Percentiles rank a stretch among this genome's conserved stretches.
Evolutionary conservation across 2,113 vertebrate species (phyloP).

Genomic region (Chascanopsetta lugubris): DNA sequence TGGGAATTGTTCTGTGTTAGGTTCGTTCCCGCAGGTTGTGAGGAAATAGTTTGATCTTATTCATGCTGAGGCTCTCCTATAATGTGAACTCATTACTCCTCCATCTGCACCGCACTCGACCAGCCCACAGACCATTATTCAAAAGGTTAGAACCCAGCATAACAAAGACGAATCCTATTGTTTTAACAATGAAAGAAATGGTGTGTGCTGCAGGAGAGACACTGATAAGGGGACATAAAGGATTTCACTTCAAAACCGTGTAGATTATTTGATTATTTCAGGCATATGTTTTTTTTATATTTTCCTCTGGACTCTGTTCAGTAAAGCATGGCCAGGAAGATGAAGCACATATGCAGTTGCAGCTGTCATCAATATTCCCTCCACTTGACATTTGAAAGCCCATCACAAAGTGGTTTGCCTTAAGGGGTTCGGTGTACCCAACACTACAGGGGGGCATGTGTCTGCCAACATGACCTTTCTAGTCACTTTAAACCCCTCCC

Average conservation of each 20-base stretch:
- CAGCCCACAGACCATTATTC: slow-evolving; percentile 42
- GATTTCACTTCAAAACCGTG: not conserved
- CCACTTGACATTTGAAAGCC: not conserved
- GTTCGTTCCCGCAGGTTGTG: slow-evolving; percentile 40
- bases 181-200: slow-evolving; percentile 23
- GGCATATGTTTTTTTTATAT: not conserved
- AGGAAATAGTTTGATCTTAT: slow-evolving; percentile 44
- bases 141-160: slow-evolving; percentile 26
- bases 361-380: slow-evolving; percentile 7
- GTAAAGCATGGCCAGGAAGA: not conserved
- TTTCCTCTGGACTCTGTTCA: not conserved
- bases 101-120: slow-evolving; percentile 29
- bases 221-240: not conserved
- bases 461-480: not conserved
- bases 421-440: not conserved
- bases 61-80: slow-evolving; percentile 20
- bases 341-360: not conserved
- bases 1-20: slow-evolving; percentile 58
- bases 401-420: not conserved
- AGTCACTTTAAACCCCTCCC: not conserved
- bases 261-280: too few relatives aligned
- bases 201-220: not conserved
- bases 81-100: slow-evolving; percentile 52
- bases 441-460: not conserved
- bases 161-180: slow-evolving; percentile 4